Percentiles rank a stretch among this genome's conserved stretches.
These are phyloP conservation scores for Cephus runcator DNA, from an alignment of 2,888 invertebrate genomes.

Conservation along the genomic window DNA sequence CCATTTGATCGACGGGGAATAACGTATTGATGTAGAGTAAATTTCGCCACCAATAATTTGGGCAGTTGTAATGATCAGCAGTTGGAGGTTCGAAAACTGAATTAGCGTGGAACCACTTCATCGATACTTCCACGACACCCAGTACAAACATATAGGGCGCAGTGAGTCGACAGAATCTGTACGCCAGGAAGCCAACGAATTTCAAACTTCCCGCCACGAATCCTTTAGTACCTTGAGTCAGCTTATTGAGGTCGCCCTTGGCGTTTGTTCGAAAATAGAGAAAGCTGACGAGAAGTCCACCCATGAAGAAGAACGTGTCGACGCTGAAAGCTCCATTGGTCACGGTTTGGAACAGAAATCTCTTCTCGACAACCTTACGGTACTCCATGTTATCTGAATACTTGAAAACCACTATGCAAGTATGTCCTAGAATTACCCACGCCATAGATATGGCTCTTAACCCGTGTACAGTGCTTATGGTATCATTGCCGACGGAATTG, in stretches of 20 bases:
- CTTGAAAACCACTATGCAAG: slow-evolving; percentile 80
- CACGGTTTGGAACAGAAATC: slow-evolving; percentile 63
- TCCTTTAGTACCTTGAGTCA: slow-evolving; percentile 65
- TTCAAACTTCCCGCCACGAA: slow-evolving; percentile 63
- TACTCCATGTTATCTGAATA: slow-evolving; percentile 79
- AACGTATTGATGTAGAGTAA: slow-evolving; percentile 87
- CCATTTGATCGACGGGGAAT: slow-evolving; percentile 87
- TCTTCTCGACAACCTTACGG: slow-evolving; percentile 61
- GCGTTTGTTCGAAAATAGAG: slow-evolving; percentile 80
- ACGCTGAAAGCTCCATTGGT: slow-evolving; percentile 65
- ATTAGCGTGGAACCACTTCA: slow-evolving; percentile 85
- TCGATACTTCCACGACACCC: slow-evolving; percentile 85
- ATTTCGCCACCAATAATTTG: slow-evolving; percentile 90
- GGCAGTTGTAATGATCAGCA: slow-evolving; percentile 83
- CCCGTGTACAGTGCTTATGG: slow-evolving; percentile 64
- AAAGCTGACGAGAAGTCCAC: slow-evolving; percentile 86
- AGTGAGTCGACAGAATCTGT: slow-evolving; percentile 77
- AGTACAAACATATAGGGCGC: slow-evolving; percentile 86
- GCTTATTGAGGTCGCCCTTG: slow-evolving; percentile 68
- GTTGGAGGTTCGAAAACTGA: slow-evolving; percentile 88
- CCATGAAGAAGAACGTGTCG: slow-evolving; percentile 66
- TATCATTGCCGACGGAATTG: slow-evolving; percentile 60
- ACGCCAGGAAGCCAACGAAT: slow-evolving; percentile 80
- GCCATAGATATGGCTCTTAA: slow-evolving; percentile 64
- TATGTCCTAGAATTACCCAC: slow-evolving; percentile 65